A percentile compares a stretch with the other conserved stretches of the same genome.
These are phyloP conservation scores for Tinamus guttatus DNA, from an alignment of 2,113 vertebrate genomes.

Conservation along the genomic window DNA sequence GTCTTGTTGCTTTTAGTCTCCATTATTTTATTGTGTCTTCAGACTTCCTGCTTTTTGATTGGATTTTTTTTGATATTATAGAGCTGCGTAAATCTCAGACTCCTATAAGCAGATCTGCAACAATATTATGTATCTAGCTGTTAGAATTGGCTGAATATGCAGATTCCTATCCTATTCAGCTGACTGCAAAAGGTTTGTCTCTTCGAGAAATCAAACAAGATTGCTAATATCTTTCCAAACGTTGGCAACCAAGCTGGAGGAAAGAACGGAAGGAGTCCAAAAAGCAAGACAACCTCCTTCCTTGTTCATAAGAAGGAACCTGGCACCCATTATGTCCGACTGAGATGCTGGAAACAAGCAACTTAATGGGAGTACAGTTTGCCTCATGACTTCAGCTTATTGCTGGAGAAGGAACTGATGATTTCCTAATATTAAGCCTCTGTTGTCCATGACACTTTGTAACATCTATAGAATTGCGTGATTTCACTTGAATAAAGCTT, in stretches of 20 bases:
- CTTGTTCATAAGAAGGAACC: not conserved
- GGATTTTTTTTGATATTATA: not conserved
- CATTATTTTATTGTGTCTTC: not conserved
- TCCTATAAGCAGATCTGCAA: not conserved
- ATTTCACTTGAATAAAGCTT: slow-evolving; percentile 6
- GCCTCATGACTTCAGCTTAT: not conserved
- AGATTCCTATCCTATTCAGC: not conserved
- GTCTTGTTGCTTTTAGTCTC: not conserved
- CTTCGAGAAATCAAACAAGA: not conserved
- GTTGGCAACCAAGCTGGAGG: not conserved
- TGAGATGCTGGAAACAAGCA: not conserved
- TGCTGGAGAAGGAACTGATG: not conserved
- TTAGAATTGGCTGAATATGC: not conserved
- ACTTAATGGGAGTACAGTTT: not conserved
- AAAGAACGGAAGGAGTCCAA: not conserved
- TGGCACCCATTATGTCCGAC: not conserved
- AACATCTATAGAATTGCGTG: not conserved
- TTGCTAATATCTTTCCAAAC: not conserved
- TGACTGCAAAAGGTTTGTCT: not conserved
- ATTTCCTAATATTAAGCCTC: not conserved
- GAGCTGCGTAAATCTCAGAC: not conserved
- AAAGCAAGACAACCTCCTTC: not conserved
- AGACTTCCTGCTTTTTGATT: not conserved
- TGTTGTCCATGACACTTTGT: not conserved
- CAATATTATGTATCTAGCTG: not conserved